These are phyloP conservation scores for Colostygia pectinataria DNA, from an alignment of 2,888 invertebrate species.

Conservation along the genomic window DNA sequence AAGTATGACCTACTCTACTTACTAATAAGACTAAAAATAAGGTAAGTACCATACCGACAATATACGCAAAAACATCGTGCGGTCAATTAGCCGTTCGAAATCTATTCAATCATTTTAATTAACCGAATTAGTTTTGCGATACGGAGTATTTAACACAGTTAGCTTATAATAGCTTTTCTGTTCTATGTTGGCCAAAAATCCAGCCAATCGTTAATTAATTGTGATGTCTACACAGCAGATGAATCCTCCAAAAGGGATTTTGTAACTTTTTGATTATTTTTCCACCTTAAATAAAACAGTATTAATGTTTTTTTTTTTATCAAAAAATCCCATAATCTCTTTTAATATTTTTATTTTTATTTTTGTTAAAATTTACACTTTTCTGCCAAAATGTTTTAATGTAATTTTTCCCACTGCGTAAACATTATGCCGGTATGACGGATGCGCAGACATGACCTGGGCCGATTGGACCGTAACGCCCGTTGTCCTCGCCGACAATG, in stretches of 20 bases:
- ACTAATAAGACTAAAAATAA: too few species aligned
- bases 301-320: too few species aligned
- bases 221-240: too few species aligned
- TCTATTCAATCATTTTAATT: conserved; percentile 9
- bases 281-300: too few species aligned
- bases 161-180: conserved; percentile 6
- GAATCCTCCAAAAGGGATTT: too few species aligned
- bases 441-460: conserved; percentile 57
- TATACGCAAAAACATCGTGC: too few species aligned
- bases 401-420: not conserved
- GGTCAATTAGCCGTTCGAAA: conserved; percentile 13
- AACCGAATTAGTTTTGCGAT: conserved; percentile 28
- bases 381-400: not conserved
- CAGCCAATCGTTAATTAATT: too few species aligned
- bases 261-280: too few species aligned
- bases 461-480: conserved; percentile 63
- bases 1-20: too few species aligned
- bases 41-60: too few species aligned
- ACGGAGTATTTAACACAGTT: conserved; percentile 14
- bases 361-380: not conserved
- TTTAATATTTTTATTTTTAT: too few species aligned
- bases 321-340: too few species aligned
- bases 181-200: not conserved
- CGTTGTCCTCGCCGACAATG: conserved; percentile 42
- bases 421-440: conserved; percentile 44